Evolutionary conservation across 2,113 vertebrate genomes (phyloP), one percentile per base, ranked within the genome.

Genomic region (Tenebrosternarchus preto): DNA sequence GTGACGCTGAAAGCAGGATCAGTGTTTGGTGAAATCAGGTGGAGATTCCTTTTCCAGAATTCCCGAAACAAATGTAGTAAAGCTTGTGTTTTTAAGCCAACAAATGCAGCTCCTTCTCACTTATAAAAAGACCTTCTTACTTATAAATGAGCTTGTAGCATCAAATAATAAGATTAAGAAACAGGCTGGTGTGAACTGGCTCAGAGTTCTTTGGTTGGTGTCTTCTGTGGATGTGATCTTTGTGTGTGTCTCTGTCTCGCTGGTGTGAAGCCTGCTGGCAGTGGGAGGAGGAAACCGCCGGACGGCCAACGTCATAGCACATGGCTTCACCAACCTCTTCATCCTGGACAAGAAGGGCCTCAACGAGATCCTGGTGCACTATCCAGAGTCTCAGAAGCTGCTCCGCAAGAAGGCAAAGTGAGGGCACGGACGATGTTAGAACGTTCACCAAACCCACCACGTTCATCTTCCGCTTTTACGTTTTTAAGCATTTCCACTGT

Each of bases 11-110:
- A 93, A 90, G 92, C 95, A 0, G 98, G 98, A 17, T 97, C 96
- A 0, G 97, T 99, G 68, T 99, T 99, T 83, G 98, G 98, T 83
- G 97, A 99, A 86, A 98, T 99, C 88, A 99, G 97, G 97, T 97
- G 78, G 88, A 76, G 8, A 33, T 16, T 24, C 24, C 43, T 68
- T 39, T 8, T 59, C 39, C 16, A 20, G 60, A 15, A 66, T 12
- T 66, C n/a, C n/a, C n/a, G n/a, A n/a, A n/a, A n/a, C n/a, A n/a
- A n/a, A n/a, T n/a, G n/a, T n/a, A n/a, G n/a, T n/a, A n/a, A n/a
- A n/a, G n/a, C n/a, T n/a, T n/a, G n/a, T 19, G 6, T 43, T 39
- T 7, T 43, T 43, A 43, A n/a, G n/a, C 11, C 39, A 5, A 8
- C 39, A 43, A 43, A 43, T 4, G 39, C 39, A 43, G 2, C 11